Conservation (phyloP, 1,140 invertebrate genomes). For the Sitobion miscanthi region DNA sequence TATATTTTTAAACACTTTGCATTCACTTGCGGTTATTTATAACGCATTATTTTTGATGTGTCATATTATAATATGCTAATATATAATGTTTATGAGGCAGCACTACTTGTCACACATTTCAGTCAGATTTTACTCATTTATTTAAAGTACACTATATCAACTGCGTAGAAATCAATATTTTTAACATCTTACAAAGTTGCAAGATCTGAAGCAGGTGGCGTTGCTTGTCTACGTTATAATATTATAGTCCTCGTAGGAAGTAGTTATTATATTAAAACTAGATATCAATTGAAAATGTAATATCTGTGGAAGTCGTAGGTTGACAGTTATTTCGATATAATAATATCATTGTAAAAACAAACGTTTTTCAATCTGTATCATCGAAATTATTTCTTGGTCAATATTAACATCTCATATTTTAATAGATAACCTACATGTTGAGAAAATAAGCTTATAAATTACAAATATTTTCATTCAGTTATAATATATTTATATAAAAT, state of each 20-base stretch:
- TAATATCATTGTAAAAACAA: background rate
- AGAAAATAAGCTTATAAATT: no score
- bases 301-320: background rate
- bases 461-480: background rate
- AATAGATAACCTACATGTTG: background rate
- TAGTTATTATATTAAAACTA: background rate
- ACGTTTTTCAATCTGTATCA: background rate
- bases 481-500: background rate
- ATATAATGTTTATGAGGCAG: background rate
- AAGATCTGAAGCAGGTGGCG: no score
- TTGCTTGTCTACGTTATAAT: background rate
- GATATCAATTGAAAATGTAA: background rate
- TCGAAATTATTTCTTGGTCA: background rate
- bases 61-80: background rate
- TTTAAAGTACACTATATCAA: background rate
- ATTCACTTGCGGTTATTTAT: background rate
- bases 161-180: background rate
- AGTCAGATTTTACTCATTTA: no score
- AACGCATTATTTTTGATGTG: background rate
- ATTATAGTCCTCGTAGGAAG: background rate
- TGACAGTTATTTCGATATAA: background rate
- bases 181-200: background rate
- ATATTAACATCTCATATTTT: background rate
- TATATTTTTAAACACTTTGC: background rate
- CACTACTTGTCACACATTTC: background rate